A percentile compares a stretch with the other conserved stretches of the same genome.
These are phyloP conservation scores for Alviniconcha strummeri DNA, from an alignment of 2,888 invertebrate species.

Conservation along the genomic window DNA sequence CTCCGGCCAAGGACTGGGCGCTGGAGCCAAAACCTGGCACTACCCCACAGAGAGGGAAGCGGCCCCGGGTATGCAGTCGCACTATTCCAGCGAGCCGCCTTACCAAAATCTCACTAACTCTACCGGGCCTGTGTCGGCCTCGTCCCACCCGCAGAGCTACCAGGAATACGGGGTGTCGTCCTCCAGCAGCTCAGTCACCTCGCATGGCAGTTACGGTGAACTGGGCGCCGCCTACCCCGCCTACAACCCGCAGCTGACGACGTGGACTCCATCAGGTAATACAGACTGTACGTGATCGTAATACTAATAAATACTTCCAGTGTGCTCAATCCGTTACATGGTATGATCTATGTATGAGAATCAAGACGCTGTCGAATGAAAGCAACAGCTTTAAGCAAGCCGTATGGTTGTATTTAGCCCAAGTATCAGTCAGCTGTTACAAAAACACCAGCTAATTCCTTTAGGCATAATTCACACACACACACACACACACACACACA, in stretches of 20 bases:
- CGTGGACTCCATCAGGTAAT: constrained; percentile 17
- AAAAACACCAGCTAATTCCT: no score
- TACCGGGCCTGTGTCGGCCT: background rate
- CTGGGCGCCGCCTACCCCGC: background rate
- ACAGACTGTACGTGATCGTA: no score
- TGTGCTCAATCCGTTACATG: no score
- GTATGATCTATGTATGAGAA: no score
- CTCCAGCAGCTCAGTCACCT: background rate
- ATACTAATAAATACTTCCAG: no score
- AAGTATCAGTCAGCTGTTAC: no score
- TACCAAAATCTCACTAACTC: background rate
- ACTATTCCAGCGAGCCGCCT: background rate
- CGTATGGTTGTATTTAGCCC: no score
- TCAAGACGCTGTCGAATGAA: no score
- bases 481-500: no score
- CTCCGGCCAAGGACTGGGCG: background rate
- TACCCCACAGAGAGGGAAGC: constrained; percentile 7
- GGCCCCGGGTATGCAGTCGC: background rate
- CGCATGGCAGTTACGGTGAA: background rate
- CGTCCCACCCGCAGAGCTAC: constrained; percentile 16
- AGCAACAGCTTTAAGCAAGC: no score
- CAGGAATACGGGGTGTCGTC: background rate
- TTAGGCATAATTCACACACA: no score
- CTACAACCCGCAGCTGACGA: background rate
- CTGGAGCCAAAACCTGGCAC: background rate